Base-by-base conservation (phyloP, 2,888 invertebrate species). In the Lepidochitona cinerea region DNA sequence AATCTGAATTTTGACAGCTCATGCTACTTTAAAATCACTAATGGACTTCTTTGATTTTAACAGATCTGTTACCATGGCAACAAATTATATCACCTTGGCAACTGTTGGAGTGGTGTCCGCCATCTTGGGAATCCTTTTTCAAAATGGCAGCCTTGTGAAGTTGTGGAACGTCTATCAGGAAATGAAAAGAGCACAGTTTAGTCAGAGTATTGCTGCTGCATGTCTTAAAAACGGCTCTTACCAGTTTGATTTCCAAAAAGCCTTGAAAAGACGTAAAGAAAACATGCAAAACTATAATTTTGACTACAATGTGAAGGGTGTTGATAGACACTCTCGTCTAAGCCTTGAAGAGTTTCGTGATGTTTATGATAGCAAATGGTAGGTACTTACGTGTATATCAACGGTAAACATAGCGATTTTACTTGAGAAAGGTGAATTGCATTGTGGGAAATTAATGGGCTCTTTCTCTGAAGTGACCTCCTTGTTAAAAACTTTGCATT, bases 281-380 rank as follows among this genome's bases (percentile, higher is more conserved):
- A 83, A 82, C 26, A 77, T 87, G 80, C 78, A 81, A 68, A 71
- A 82, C 35, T 88, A 88, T 76, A 74, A 71, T 2, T 83, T 71
- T 68, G 37, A 65, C 18, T 80, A 81, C 65, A 79, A 75, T 37
- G 26, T 37, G 12, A 4, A 32, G 2, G 82, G 81, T 12, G 80
- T 90, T 5, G 89, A 89, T 70, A 83, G 85, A 53, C 72, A 89
- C 37, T 80, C 77, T 0, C 73, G 80, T 6, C 79, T 90, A 33
- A 81, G 83, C 5, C 71, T 89, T 18, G 77, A 87, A 64, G 89
- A 90, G 76, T 90, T 87, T 80, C 79, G 81, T 72, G 89, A 89
- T 74, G 79, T 89, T 18, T 90, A 90, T 78, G 89, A 90, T 81
- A 87, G 84, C 32, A 89, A 89, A 81, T 89, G 90, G 90, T 89